phyloP scores from a whole-genome alignment of 2,888 invertebrate genomes.

The Torymus aiolomorphi region DNA sequence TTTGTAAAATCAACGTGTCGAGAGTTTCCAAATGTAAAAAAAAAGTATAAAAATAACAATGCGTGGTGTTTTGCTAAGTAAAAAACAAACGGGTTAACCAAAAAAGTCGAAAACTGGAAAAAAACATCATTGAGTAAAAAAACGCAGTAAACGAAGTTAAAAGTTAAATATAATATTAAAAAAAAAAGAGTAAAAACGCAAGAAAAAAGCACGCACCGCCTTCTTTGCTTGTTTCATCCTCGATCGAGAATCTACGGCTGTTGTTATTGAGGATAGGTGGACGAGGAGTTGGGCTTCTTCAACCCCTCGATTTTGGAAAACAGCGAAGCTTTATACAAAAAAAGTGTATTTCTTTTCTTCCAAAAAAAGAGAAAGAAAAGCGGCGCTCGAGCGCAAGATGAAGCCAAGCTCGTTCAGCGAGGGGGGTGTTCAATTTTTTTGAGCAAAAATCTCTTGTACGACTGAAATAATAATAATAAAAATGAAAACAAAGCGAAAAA shows the following conservation, averaged over 20 bases:
- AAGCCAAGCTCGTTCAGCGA: conserved; percentile 39
- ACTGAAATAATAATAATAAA: conserved; percentile 50
- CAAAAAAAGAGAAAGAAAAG: conserved; percentile 4
- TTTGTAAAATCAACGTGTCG: conserved; percentile 28
- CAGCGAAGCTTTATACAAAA: conserved; percentile 31
- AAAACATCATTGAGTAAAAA: conserved; percentile 39
- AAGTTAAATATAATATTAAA: conserved; percentile 41
- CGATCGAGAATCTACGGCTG: conserved; percentile 41
- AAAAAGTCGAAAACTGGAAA: conserved; percentile 32
- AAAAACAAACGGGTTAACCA: conserved; percentile 28
- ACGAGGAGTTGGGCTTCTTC: neutral
- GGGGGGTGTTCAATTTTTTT: conserved; percentile 59
- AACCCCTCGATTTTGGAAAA: conserved; percentile 12
- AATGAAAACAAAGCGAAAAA: conserved; percentile 25
- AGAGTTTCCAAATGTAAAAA: conserved; percentile 28
- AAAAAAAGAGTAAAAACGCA: conserved; percentile 54
- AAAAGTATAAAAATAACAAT: conserved; percentile 32
- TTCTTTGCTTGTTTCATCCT: conserved; percentile 53
- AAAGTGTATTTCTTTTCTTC: conserved; percentile 32
- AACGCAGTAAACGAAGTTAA: conserved; percentile 49
- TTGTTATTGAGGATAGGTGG: conserved; percentile 13
- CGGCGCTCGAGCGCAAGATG: conserved; percentile 23
- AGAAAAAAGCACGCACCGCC: conserved; percentile 55
- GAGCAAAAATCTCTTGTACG: conserved; percentile 63
- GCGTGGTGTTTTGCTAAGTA: conserved; percentile 49